A percentile compares a stretch with the other conserved stretches of the same genome.
Evolutionary conservation across 2,797 vertebrate genomes (phyloP).

Genomic region (Leuciscus waleckii): DNA sequence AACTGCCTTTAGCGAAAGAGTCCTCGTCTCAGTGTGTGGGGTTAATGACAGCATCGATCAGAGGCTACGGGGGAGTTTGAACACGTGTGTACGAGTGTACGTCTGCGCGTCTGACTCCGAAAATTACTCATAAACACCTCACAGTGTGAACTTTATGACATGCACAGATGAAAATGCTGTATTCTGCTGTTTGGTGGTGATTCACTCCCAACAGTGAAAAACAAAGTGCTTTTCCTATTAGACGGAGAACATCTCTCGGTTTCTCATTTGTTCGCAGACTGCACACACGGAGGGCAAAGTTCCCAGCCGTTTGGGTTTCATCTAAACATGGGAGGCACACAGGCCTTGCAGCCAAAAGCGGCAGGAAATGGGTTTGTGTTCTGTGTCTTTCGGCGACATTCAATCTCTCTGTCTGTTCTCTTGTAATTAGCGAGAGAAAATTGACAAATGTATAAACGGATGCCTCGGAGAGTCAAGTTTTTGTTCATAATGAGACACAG

Average conservation of each 20-base stretch:
- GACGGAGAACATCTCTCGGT: slow-evolving; percentile 42
- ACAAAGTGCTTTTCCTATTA: slow-evolving; percentile 67
- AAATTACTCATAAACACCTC: slow-evolving; percentile 71
- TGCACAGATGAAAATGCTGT: slow-evolving; percentile 65
- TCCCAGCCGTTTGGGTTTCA: slow-evolving; percentile 33
- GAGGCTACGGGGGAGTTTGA: slow-evolving; percentile 56
- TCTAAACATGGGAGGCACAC: slow-evolving; percentile 40
- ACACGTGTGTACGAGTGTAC: slow-evolving; percentile 20
- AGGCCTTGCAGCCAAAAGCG: slow-evolving; percentile 37
- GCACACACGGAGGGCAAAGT: slow-evolving; percentile 50
- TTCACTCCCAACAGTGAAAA: slow-evolving; percentile 58
- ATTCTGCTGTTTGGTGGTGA: slow-evolving; percentile 65
- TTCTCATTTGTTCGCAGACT: slow-evolving; percentile 40
- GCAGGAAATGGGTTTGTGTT: slow-evolving; percentile 30
- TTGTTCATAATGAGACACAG: slow-evolving; percentile 18
- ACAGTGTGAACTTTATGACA: slow-evolving; percentile 67
- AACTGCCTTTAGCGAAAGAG: slow-evolving; percentile 71
- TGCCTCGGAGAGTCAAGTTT: slow-evolving; percentile 13
- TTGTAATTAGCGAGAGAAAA: slow-evolving; percentile 51
- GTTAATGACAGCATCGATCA: slow-evolving; percentile 80
- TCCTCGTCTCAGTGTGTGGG: slow-evolving; percentile 73
- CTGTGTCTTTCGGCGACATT: slow-evolving; percentile 39
- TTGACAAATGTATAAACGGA: slow-evolving; percentile 43
- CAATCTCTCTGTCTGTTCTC: slow-evolving; percentile 52
- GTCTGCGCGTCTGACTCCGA: slow-evolving; percentile 45